Percentiles rank a stretch among this genome's conserved stretches.
Evolutionary conservation across 2,113 vertebrate genomes (phyloP).

Genomic region (Malurus elegans): DNA sequence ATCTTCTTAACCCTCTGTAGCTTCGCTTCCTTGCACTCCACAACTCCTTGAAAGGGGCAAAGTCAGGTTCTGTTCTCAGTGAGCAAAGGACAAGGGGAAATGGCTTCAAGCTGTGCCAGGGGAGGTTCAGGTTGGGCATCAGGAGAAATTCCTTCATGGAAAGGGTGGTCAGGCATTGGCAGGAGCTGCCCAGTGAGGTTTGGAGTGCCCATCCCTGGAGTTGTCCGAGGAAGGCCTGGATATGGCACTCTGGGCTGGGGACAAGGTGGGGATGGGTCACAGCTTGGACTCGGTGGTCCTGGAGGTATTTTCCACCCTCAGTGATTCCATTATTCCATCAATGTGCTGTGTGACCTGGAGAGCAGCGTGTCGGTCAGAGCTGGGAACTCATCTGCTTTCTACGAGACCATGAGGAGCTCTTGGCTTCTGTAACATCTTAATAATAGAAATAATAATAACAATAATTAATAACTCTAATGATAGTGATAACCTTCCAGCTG

Average conservation of each 20-base stretch:
- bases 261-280: neutral
- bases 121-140: fast-evolving
- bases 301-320: neutral
- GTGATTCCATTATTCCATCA: neutral
- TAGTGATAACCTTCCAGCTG: constrained; percentile 59
- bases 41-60: neutral
- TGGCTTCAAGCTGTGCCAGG: no score
- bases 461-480: constrained; percentile 66
- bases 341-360: neutral
- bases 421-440: constrained; percentile 5
- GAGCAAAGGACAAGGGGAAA: neutral
- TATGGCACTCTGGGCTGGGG: fast-evolving
- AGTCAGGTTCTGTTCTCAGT: neutral
- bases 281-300: fast-evolving
- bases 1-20: neutral
- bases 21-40: neutral
- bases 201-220: neutral
- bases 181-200: neutral
- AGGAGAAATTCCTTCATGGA: neutral
- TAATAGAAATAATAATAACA: constrained; percentile 64
- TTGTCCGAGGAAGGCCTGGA: neutral
- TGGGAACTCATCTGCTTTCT: neutral
- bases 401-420: neutral
- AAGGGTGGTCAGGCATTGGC: neutral
- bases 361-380: neutral